Evolutionary conservation across 2,113 vertebrate genomes (phyloP), one percentile per base, ranked within the genome.

Genomic region (Ophiodon elongatus): DNA sequence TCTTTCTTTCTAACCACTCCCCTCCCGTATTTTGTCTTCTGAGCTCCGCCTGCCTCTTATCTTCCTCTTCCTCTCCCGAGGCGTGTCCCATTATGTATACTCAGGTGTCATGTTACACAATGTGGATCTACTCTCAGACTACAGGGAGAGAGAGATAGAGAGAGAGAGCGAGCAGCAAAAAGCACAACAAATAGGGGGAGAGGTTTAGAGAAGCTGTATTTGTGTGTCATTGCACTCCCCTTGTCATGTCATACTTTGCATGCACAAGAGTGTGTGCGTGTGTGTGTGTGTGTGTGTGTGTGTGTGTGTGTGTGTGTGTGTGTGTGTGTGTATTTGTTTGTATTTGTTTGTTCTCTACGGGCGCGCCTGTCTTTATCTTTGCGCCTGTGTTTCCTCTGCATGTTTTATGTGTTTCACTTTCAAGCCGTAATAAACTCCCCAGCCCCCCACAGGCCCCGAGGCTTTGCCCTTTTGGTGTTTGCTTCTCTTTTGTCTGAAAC

Each of bases 331-430:
- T 41, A 41, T 76, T 59, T 37, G 76, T 79, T 39, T 50, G 6
- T 33, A 29, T 70, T 68, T 86, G 56, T 88, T 80, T 88, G 70
- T 84, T 84, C 77, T 82, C 77, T 31, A 79, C 57, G 50, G 65
- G 25, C 43, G 15, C 39, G 64, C 54, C 25, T 60, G 88, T 85
- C 72, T 84, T 85, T 83, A 81, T 84, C 76, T 57, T 62, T 84
- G 31, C 19, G 45, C 81, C 82, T 56, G 70, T 85, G 83, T 90
- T 84, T 83, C 75, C 66, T 65, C 73, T 82, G 82, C 75, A 89
- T 92, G 85, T 86, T 92, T 90, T 63, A 80, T 89, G 65, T 68
- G 65, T 76, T 80, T 86, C 81, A 67, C 87, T 91, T 87, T 91
- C 68, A 88, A 88, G 66, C 73, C 2, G 19, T 88, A 88, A 92